These are phyloP conservation scores for Tenualosa thibaudeaui DNA, from an alignment of 2,797 vertebrate genomes.

Conservation along the genomic window DNA sequence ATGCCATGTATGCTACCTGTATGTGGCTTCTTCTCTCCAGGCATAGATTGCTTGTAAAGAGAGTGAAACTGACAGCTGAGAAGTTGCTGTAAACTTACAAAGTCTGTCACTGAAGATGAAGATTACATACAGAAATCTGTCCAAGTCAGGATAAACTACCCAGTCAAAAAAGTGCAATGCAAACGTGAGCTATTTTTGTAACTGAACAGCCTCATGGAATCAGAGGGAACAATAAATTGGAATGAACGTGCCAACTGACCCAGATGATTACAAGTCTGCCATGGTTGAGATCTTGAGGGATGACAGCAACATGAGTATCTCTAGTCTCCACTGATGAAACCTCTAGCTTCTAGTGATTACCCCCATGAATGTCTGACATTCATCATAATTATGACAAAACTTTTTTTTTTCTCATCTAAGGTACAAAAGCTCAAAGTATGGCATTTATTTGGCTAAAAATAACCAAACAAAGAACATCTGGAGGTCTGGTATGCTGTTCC, in stretches of 20 bases:
- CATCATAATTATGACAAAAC: slow-evolving; percentile 37
- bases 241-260: slow-evolving; percentile 38
- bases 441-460: slow-evolving; percentile 70
- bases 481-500: slow-evolving; percentile 60
- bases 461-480: slow-evolving; percentile 75
- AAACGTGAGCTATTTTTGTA: slow-evolving; percentile 53
- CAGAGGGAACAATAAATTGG: slow-evolving; percentile 38
- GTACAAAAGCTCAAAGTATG: slow-evolving; percentile 50
- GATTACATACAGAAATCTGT: slow-evolving; percentile 27
- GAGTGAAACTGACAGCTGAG: slow-evolving; percentile 62
- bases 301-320: slow-evolving; percentile 4
- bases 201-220: background rate
- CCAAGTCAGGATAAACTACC: slow-evolving; percentile 5
- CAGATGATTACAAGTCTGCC: slow-evolving; percentile 45
- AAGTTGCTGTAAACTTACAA: slow-evolving; percentile 45
- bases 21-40: background rate
- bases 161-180: slow-evolving; percentile 25
- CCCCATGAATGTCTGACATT: slow-evolving; percentile 53
- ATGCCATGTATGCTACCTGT: background rate
- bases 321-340: background rate
- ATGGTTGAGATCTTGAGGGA: slow-evolving; percentile 51
- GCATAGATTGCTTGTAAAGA: slow-evolving; percentile 21
- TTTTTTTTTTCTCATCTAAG: slow-evolving; percentile 49
- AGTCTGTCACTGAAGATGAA: slow-evolving; percentile 22
- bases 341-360: slow-evolving; percentile 42